These are phyloP conservation scores for Anguilla megastoma DNA, from an alignment of 2,797 vertebrate genomes.

Conservation along the genomic window DNA sequence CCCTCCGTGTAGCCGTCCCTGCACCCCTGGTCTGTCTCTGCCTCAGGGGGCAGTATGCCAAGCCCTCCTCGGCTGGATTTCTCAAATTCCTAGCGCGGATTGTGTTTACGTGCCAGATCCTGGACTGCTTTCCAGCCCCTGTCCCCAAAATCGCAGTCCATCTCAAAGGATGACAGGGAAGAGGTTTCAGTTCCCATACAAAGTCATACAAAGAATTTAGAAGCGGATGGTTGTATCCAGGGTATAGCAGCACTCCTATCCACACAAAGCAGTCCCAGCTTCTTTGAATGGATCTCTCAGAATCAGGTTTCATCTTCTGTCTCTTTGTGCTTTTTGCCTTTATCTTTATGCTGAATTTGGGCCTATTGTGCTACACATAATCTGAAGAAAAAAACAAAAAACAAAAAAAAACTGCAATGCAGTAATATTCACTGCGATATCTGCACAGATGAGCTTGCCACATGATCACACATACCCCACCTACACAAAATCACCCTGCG, in stretches of 20 bases:
- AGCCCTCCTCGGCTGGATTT: neutral
- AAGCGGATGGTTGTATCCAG: neutral
- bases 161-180: neutral
- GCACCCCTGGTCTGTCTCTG: neutral
- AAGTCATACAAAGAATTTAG: neutral
- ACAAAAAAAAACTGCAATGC: neutral
- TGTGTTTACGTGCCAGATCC: neutral
- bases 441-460: neutral
- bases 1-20: neutral
- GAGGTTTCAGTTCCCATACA: neutral
- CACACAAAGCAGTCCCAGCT: neutral
- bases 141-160: neutral
- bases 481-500: neutral
- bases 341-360: neutral
- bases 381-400: neutral
- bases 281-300: neutral
- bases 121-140: slow-evolving; percentile 5
- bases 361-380: slow-evolving; percentile 9
- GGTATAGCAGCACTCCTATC: neutral
- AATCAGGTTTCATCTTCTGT: neutral
- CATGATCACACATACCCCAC: neutral
- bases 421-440: slow-evolving; percentile 22
- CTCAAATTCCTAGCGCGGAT: neutral
- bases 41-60: neutral
- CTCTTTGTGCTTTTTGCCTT: slow-evolving; percentile 1